Base-by-base conservation (phyloP, 2,888 invertebrate genomes). In the Rhingia campestris region DNA sequence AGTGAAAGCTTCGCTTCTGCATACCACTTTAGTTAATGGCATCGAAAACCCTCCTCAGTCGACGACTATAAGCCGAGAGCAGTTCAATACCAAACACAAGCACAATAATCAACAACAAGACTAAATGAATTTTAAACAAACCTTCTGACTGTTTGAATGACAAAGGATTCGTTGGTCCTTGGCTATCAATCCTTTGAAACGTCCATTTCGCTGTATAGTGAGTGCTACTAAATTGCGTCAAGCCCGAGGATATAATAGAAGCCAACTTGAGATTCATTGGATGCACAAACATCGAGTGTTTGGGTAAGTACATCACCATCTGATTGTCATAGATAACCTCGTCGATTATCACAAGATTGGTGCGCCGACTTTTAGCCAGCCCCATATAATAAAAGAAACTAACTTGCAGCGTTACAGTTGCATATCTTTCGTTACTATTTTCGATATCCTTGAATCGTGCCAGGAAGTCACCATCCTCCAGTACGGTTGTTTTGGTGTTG, bases 281-380 rank as follows among this genome's bases (percentile, higher is more conserved):
- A 1, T 86, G 70, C 64, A 87, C 87, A 0, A 88, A 72, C 0
- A 88, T 81, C 0, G 90, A 90, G 37, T 89, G 87, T 9, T 88
- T 88, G 0, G 84, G 87, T 66, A 89, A 61, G 7, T 86, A 89
- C 86, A 90, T 88, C 32, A 88, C 89, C 73, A 88, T 47, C 49
- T 89, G 90, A 30, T 87, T 87, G 1, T 85, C 69, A 58, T 86
- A 88, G 33, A 90, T 88, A n/a, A 88, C 87, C 63, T 90, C 90
- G 0, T 74, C 67, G 2, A 90, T 86, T 14, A 87, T 84, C 7
- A 87, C 86, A 4, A 90, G 47, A 0, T 81, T 81, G n/a, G 88
- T 89, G 56, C 61, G 54, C 3, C 66, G 85, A 0, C 86, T 79
- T 39, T 88, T 45, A 0, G 6, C 10, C 4, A 7, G 51, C 0